Base-by-base conservation (phyloP, 2,113 vertebrate genomes). In the Poeciliopsis occidentalis region DNA sequence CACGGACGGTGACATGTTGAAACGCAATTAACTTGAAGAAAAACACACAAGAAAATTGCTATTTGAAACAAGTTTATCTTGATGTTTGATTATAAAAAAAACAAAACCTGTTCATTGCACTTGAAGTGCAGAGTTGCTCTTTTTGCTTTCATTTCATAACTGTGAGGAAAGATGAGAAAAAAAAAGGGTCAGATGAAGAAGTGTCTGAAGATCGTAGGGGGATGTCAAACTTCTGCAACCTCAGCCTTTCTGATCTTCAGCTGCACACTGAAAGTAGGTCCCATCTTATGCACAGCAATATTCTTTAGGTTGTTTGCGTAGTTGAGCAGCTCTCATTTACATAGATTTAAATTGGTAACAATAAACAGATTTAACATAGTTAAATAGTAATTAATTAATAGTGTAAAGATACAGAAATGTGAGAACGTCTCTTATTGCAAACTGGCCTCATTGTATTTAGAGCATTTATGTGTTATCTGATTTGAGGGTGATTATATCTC, bases 191-290 rank as follows among this genome's bases (percentile, higher is more conserved):
- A 29, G 0, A 63, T 68, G 24, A 68, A 37, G 17, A 68, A 24
- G 64, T 68, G 8, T 81, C 44, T 71, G 6, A 68, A 31, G 19
- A 29, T 24, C 57, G 30, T 32, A 71, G 81, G 66, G 13, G 13
- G 29, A 17, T 34, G 66, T 60, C 26, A 15, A 44, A 24, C 63
- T 34, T 69, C 44, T n/a, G 32, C 70, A 88, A 84, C 70, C 32
- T 75, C 75, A 77, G 68, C 5, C 22, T 34, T 62, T 66, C 8
- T 67, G 60, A 84, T 30, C 61, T 37, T 75, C 12, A 24, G 30
- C 47, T 64, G 51, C 32, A 66, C 19, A 3, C 71, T 78, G 71
- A 82, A 85, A 88, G 71, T 80, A 82, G 84, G 64, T 73, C 67
- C 30, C 60, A 29, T 10, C 34, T 71, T 11, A 8, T 31, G 26